Percentiles rank a stretch among this genome's conserved stretches.
Evolutionary conservation across 2,888 invertebrate species (phyloP).

Genomic region (Drosophila robusta): DNA sequence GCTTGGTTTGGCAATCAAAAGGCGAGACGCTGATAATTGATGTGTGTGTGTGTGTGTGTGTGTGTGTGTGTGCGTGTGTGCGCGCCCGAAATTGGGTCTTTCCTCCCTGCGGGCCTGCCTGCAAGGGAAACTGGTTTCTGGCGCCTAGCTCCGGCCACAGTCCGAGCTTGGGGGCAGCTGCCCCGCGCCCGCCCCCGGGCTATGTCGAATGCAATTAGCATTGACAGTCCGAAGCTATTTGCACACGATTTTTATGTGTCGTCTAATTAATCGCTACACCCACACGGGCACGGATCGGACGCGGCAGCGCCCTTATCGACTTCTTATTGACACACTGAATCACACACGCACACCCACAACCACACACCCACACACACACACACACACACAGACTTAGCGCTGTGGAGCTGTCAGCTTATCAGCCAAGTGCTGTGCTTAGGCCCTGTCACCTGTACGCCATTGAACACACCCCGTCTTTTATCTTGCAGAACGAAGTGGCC

Average conservation of each 20-base stretch:
- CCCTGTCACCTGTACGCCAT: constrained; percentile 17
- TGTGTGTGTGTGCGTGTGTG: background rate
- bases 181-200: background rate
- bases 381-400: constrained; percentile 22
- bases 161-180: background rate
- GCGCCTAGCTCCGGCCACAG: constrained; percentile 23
- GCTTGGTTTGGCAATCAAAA: constrained; percentile 75
- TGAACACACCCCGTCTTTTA: constrained; percentile 1
- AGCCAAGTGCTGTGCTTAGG: constrained; percentile 57
- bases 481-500: constrained; percentile 95
- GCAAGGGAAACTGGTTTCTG: constrained; percentile 40
- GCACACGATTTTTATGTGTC: constrained; percentile 41
- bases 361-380: constrained; percentile 12
- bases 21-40: constrained; percentile 72
- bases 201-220: constrained; percentile 53
- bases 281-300: constrained; percentile 31
- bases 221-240: constrained; percentile 23
- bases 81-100: constrained; percentile 45
- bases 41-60: constrained; percentile 40
- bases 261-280: constrained; percentile 51
- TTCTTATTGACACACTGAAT: constrained; percentile 64
- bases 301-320: constrained; percentile 50
- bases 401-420: constrained; percentile 57
- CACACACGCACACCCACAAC: constrained; percentile 25
- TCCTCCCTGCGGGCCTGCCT: constrained; percentile 10